phyloP scores from a whole-genome alignment of 2,113 vertebrate species.

The Coryphaenoides rupestris region DNA sequence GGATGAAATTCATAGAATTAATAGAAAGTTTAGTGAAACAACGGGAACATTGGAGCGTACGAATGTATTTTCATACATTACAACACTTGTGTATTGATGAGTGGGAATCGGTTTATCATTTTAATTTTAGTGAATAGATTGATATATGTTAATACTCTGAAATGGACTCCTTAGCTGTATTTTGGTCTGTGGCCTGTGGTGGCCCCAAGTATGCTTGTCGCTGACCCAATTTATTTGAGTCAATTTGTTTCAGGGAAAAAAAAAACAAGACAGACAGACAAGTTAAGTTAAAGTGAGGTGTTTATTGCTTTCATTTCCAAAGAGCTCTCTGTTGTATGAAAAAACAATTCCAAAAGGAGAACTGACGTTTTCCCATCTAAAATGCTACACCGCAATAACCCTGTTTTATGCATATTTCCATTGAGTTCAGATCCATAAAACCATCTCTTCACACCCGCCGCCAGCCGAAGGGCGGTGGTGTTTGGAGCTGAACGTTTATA shows the following conservation, averaged over 20 bases:
- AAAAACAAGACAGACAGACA: slow-evolving; percentile 5
- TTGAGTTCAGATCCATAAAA: slow-evolving; percentile 46
- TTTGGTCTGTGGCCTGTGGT: too few species aligned
- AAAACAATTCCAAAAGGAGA: slow-evolving; percentile 37
- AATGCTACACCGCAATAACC: slow-evolving; percentile 53
- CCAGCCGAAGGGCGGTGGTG: slow-evolving; percentile 30
- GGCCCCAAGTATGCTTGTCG: too few species aligned
- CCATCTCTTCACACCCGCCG: slow-evolving; percentile 35
- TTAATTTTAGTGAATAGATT: too few species aligned
- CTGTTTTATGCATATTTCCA: slow-evolving; percentile 55
- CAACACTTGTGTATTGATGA: too few species aligned
- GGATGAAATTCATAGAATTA: too few species aligned
- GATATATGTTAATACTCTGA: too few species aligned
- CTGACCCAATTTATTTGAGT: not conserved
- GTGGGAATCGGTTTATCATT: too few species aligned
- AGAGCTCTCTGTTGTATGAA: slow-evolving; percentile 52
- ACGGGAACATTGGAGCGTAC: too few species aligned
- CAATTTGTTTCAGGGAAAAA: not conserved
- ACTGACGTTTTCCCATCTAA: slow-evolving; percentile 44
- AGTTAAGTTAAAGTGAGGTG: slow-evolving; percentile 44
- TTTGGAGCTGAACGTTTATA: slow-evolving; percentile 59
- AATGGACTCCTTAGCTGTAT: too few species aligned
- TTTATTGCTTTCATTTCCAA: slow-evolving; percentile 78
- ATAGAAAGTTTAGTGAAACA: too few species aligned
- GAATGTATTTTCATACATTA: too few species aligned